Evolutionary conservation across 2,888 invertebrate species (phyloP), one percentile per base, ranked within the genome.

Genomic region (Polymixis flavicincta): DNA sequence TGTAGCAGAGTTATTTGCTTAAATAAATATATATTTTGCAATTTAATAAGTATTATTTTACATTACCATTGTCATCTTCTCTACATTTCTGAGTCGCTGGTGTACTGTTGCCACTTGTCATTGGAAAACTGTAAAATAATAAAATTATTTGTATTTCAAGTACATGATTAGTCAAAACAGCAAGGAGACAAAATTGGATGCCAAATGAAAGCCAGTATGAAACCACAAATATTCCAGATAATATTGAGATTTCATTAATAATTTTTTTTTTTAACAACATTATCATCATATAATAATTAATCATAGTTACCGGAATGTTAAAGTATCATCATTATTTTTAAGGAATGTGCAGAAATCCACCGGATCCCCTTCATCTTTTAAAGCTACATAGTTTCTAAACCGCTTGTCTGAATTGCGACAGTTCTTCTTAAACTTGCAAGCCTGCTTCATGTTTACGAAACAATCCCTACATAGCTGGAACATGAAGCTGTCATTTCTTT

Each of bases 401-500:
- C 90, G 93, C 76, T 93, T 94, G 76, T 97, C 96, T 5, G 96
- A 95, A 11, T 89, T 90, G 48, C 95, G 90, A 83, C 96, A 96
- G 81, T 92, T 92, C 83, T 96, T 96, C 82, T 95, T 96, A 85
- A 97, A 97, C 76, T 93, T 94, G 83, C 95, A 95, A 13, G 95
- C 92, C 25, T 90, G 78, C 83, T 93, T 94, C 94, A 96, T 94
- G 66, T 92, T 94, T 0, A 90, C 66, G 55, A 91, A 92, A 82
- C 97, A 97, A 54, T 93, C 92, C 87, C 94, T 94, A 85, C 97
- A 97, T 50, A 97, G 84, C 89, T 96, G 96, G 83, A 96, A 96
- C 87, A 90, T 88, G 42, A 95, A 93, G 1, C 83, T 42, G 59
- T 96, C 96, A 89, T 93, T 94, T 50, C 92, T 89, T 88, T 96